Conservation (phyloP, 2,113 vertebrate genomes). For the Phrynosoma blainvillii region DNA sequence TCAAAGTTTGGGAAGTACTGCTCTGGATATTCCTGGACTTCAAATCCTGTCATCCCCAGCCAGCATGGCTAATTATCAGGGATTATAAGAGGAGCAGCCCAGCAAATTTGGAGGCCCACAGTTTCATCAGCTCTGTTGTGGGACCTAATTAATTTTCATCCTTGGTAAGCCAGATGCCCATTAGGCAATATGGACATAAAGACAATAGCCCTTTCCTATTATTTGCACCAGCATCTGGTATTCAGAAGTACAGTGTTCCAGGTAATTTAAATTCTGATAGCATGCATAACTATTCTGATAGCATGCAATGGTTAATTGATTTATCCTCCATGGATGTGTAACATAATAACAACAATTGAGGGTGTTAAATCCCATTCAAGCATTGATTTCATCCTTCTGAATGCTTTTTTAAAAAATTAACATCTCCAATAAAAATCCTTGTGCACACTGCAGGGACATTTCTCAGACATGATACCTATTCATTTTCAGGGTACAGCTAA, state of each 20-base stretch:
- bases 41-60: no score
- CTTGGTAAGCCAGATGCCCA: not conserved
- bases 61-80: no score
- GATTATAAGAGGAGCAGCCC: no score
- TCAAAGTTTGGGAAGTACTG: no score
- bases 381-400: not conserved
- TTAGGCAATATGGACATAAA: not conserved
- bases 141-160: not conserved
- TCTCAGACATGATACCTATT: not conserved
- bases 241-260: not conserved
- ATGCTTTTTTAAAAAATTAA: not conserved
- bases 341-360: not conserved
- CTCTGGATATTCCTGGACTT: no score
- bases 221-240: not conserved
- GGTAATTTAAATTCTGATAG: not conserved
- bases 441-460: not conserved
- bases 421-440: not conserved
- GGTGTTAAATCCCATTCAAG: not conserved
- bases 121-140: not conserved
- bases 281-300: not conserved
- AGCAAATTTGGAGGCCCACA: not conserved
- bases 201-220: not conserved
- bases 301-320: not conserved
- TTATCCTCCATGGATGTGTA: not conserved
- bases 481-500: not conserved